A percentile compares a stretch with the other conserved stretches of the same genome.
phyloP scores from a whole-genome alignment of 2,113 vertebrate genomes.

The Gasterosteus nipponicus region DNA sequence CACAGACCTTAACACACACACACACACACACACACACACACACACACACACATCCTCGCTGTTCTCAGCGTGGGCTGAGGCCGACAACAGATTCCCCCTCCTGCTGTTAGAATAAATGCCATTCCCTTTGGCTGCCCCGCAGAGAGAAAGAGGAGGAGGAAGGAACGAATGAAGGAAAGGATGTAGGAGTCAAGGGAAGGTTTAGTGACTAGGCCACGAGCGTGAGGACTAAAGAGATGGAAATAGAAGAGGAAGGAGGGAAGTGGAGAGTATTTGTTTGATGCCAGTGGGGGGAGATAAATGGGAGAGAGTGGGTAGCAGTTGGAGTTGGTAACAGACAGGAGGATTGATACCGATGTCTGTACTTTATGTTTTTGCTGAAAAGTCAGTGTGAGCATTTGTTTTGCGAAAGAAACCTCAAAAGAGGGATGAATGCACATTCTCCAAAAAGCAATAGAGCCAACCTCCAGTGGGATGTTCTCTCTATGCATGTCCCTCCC shows the following conservation, averaged over 20 bases:
- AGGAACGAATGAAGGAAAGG: conserved; percentile 16
- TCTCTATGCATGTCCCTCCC: conserved; percentile 61
- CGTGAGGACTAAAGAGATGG: conserved; percentile 5
- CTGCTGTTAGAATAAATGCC: conserved; percentile 78
- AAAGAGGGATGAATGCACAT: conserved; percentile 47
- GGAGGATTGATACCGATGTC: background rate
- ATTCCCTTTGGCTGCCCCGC: conserved; percentile 65
- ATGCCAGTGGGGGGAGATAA: conserved; percentile 3
- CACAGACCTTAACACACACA: conserved; percentile 3
- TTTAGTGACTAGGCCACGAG: background rate
- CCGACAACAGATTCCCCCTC: conserved; percentile 58
- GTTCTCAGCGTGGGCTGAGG: conserved; percentile 63
- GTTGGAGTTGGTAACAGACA: background rate
- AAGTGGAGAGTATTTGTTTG: conserved; percentile 23
- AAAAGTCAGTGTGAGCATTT: conserved; percentile 32
- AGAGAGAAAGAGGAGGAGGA: conserved; percentile 51
- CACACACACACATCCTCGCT: conserved; percentile 30
- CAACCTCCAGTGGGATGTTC: conserved; percentile 40
- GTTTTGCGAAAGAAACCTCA: conserved; percentile 6
- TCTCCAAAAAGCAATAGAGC: conserved; percentile 68
- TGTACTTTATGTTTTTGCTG: conserved; percentile 6
- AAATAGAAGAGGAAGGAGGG: conserved; percentile 18
- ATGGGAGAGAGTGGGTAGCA: background rate
- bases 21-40: conserved; percentile 28
- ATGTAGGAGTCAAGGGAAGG: conserved; percentile 1